A percentile compares a stretch with the other conserved stretches of the same genome.
phyloP scores from a whole-genome alignment of 2,113 vertebrate genomes.

The Neodon shergylaensis region DNA sequence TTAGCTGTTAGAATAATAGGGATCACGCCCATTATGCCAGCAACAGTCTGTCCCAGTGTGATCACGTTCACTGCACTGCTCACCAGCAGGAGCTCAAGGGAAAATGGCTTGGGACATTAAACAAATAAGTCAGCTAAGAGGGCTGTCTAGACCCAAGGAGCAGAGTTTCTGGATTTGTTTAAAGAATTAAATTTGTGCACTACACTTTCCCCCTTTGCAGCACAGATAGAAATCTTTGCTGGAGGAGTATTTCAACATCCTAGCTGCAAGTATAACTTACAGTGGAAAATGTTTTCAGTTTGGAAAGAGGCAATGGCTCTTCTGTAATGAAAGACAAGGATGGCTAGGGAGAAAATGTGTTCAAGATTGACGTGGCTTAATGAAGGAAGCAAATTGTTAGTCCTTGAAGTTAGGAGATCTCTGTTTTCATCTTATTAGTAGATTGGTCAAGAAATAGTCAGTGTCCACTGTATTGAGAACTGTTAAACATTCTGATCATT shows the following conservation, averaged over 20 bases:
- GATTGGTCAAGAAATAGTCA: slow-evolving; percentile 8
- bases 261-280: slow-evolving; percentile 59
- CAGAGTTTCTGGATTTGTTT: slow-evolving; percentile 66
- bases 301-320: slow-evolving; percentile 40
- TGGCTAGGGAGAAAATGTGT: neutral
- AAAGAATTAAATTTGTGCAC: slow-evolving; percentile 71
- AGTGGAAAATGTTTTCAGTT: slow-evolving; percentile 71
- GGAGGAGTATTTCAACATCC: slow-evolving; percentile 69
- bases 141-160: slow-evolving; percentile 38
- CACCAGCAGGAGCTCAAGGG: neutral
- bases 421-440: slow-evolving; percentile 14
- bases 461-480: neutral
- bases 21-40: neutral
- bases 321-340: slow-evolving; percentile 56
- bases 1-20: slow-evolving; percentile 7
- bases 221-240: slow-evolving; percentile 70
- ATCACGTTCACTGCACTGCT: neutral
- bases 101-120: slow-evolving; percentile 22
- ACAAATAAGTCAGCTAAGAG: slow-evolving; percentile 40
- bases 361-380: neutral
- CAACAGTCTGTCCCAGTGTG: neutral
- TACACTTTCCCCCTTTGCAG: slow-evolving; percentile 68
- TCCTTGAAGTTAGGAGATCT: slow-evolving; percentile 1
- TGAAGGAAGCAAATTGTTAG: neutral
- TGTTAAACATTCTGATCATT: slow-evolving; percentile 22